Evolutionary conservation across 2,113 vertebrate species (phyloP).

Genomic region (Lutjanus erythropterus): DNA sequence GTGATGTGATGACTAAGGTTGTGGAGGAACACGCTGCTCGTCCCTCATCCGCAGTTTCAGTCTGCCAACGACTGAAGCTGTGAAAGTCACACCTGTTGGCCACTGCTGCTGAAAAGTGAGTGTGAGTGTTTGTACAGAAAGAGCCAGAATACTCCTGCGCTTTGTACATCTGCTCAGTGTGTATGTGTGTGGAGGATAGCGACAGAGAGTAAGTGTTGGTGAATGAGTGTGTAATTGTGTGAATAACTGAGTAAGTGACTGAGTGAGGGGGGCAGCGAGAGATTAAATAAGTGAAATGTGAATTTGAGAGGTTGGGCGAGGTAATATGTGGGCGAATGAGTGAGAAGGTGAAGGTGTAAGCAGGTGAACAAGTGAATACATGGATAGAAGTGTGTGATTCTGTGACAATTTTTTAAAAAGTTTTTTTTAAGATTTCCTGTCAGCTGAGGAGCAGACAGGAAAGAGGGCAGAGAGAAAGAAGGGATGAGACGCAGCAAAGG

Average conservation of each 20-base stretch:
- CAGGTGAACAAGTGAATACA: not conserved
- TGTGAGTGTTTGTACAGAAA: conserved; percentile 22
- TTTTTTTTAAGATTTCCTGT: too few relatives aligned
- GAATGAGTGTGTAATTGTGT: conserved; percentile 35
- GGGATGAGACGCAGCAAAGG: too few relatives aligned
- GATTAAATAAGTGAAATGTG: conserved; percentile 25
- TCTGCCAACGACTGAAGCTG: conserved; percentile 62
- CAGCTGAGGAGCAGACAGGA: too few relatives aligned
- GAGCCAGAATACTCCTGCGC: conserved; percentile 52
- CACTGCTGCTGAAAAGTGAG: conserved; percentile 24
- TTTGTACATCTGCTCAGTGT: conserved; percentile 66
- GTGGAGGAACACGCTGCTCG: conserved; percentile 73
- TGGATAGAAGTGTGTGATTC: not conserved
- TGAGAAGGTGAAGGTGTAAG: not conserved
- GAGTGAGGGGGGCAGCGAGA: conserved; percentile 3
- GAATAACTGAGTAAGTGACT: conserved; percentile 19
- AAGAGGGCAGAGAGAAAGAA: too few relatives aligned
- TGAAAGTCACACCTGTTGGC: conserved; percentile 77
- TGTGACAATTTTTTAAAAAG: not conserved
- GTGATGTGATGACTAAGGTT: conserved; percentile 77
- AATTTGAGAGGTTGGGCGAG: not conserved
- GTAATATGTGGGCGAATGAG: conserved; percentile 27
- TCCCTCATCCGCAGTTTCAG: conserved; percentile 61
- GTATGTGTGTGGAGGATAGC: conserved; percentile 16
- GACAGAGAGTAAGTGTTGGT: conserved; percentile 48